A percentile compares a stretch with the other conserved stretches of the same genome.
These are phyloP conservation scores for Bombyx mandarina DNA, from an alignment of 1,140 invertebrate species.

Conservation along the genomic window DNA sequence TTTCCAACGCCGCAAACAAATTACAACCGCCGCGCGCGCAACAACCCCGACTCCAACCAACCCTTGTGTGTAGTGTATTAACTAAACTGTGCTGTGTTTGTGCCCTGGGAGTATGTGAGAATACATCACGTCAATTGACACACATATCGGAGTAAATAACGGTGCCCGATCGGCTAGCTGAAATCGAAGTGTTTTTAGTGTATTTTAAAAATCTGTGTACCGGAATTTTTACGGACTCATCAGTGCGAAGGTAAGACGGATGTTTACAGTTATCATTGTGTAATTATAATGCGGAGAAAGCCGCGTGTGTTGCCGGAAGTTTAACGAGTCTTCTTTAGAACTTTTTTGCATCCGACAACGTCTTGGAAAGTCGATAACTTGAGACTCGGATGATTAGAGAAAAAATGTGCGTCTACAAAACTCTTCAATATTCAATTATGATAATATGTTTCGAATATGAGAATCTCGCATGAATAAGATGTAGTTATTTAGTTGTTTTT, in stretches of 20 bases:
- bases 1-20: slow-evolving; percentile 6
- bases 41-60: slow-evolving; percentile 12
- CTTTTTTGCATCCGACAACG: slow-evolving; percentile 7
- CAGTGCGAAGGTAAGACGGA: slow-evolving; percentile 62
- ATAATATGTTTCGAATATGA: too few species aligned
- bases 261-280: slow-evolving; percentile 69
- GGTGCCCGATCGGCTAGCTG: slow-evolving; percentile 60
- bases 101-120: slow-evolving; percentile 36
- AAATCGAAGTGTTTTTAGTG: slow-evolving; percentile 62
- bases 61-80: slow-evolving; percentile 12
- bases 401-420: too few species aligned
- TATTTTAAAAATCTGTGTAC: slow-evolving; percentile 53
- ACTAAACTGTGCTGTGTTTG: slow-evolving; percentile 46
- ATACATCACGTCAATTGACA: slow-evolving; percentile 53
- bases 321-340: too few species aligned
- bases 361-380: too few species aligned
- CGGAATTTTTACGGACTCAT: slow-evolving; percentile 67
- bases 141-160: slow-evolving; percentile 63
- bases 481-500: neutral
- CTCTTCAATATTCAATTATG: too few species aligned
- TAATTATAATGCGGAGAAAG: slow-evolving; percentile 54
- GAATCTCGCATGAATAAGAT: neutral
- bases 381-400: too few species aligned
- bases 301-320: slow-evolving; percentile 6
- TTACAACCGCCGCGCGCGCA: slow-evolving; percentile 45